Base-by-base conservation (phyloP, 1,140 invertebrate genomes). In the Leguminivora glycinivorella region DNA sequence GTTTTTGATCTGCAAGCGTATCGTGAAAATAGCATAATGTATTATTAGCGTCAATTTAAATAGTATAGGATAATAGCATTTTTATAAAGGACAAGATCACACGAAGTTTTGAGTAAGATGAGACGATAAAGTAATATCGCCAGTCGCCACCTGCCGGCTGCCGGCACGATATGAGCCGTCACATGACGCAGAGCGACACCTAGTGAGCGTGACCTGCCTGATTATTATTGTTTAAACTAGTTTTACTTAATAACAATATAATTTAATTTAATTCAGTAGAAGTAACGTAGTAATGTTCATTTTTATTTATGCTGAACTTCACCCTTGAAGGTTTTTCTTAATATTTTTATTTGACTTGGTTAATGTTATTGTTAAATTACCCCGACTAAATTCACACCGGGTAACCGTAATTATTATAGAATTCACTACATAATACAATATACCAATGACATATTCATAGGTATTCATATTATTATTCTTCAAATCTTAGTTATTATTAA, bases 121-220 rank as follows among this genome's bases (percentile, higher is more conserved):
- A n/a, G n/a, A n/a, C n/a, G n/a, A n/a, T n/a, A n/a, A n/a, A n/a
- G n/a, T n/a, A n/a, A n/a, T n/a, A n/a, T n/a, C n/a, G n/a, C n/a
- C 25, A 31, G 9, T 17, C 58, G 58, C 29, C 58, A 31, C 25
- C 58, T 63, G 12, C 14, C n/a, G 25, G 25, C 34, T 5, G 14
- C 12, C n/a, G 58, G 14, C 4, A 9, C 25, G 22, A 31, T 17
- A 29, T 14, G 14, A 5, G 26, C 58, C 25, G 12, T 63, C 58
- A 63, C 58, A 63, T 63, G 58, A 63, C 58, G 58, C 58, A 17
- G 14, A 63, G 58, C 58, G 58, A 29, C 58, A 63, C 26, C 58
- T 63, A 17, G 58, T 25, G n/a, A n/a, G 4, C 12, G 17, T 6
- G 40, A 17, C n/a, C 40, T 43, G 40, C 17, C 4, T 43, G 17